phyloP scores from a whole-genome alignment of 1,140 invertebrate species.

The Leguminivora glycinivorella region DNA sequence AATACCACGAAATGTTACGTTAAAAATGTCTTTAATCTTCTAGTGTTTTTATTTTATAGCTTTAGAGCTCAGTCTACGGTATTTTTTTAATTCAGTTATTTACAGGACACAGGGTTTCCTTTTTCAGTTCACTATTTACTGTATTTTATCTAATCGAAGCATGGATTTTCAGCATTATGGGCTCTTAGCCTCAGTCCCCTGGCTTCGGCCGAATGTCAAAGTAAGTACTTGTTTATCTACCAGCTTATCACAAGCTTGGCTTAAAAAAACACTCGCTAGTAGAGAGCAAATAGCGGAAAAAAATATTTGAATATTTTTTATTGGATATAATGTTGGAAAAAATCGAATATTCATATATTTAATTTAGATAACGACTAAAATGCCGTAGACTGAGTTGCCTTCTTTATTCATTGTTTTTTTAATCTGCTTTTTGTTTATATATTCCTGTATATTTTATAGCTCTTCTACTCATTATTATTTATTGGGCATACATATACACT shows the following conservation, averaged over 20 bases:
- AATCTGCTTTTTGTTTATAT: conserved; percentile 27
- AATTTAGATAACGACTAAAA: conserved; percentile 27
- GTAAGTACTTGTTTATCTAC: conserved; percentile 64
- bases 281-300: conserved; percentile 21
- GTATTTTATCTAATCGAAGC: conserved; percentile 62
- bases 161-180: conserved; percentile 79
- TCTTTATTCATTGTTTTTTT: conserved; percentile 3
- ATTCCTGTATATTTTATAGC: conserved; percentile 13
- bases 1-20: conserved; percentile 9
- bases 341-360: conserved; percentile 37
- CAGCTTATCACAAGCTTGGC: conserved; percentile 27
- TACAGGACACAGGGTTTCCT: conserved; percentile 52
- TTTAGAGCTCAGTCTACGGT: conserved; percentile 56
- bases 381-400: conserved; percentile 38
- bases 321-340: conserved; percentile 6
- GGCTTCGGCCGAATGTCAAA: conserved; percentile 77
- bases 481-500: conserved; percentile 11
- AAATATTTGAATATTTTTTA: conserved; percentile 38
- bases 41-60: conserved; percentile 19
- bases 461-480: conserved; percentile 17
- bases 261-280: conserved; percentile 24
- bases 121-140: conserved; percentile 49
- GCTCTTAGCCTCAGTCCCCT: conserved; percentile 74
- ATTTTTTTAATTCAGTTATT: conserved; percentile 58
- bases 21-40: conserved; percentile 6